Percentiles rank a stretch among this genome's conserved stretches.
Evolutionary conservation across 2,888 invertebrate species (phyloP).

Genomic region (Ophioninae sp.): DNA sequence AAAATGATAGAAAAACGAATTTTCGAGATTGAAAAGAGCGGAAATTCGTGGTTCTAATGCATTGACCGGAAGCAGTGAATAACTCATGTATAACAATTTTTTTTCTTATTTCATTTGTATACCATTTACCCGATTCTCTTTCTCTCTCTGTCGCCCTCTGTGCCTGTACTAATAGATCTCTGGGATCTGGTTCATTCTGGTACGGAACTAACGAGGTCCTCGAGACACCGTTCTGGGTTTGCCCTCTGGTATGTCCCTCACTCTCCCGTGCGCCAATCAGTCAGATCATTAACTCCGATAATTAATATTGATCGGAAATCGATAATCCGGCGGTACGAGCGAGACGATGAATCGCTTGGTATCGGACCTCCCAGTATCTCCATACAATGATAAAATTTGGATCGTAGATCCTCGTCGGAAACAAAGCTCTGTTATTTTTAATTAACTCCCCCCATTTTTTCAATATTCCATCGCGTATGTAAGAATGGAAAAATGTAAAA

Average conservation of each 20-base stretch:
- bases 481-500: not conserved
- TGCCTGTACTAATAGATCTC: slow-evolving; percentile 28
- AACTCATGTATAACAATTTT: not conserved
- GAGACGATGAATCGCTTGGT: slow-evolving; percentile 31
- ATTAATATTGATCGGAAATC: slow-evolving; percentile 77
- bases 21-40: not conserved
- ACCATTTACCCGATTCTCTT: slow-evolving; percentile 9
- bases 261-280: slow-evolving; percentile 72
- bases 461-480: not conserved
- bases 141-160: slow-evolving; percentile 24
- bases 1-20: not conserved
- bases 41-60: not conserved
- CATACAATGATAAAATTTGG: not conserved
- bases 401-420: not conserved
- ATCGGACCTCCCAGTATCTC: not conserved
- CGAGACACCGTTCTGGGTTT: slow-evolving; percentile 70
- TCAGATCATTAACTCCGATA: slow-evolving; percentile 76
- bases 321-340: slow-evolving; percentile 64
- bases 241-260: slow-evolving; percentile 38
- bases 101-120: not conserved
- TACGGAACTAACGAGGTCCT: slow-evolving; percentile 77
- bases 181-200: slow-evolving; percentile 48
- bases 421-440: not conserved
- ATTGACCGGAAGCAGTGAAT: not conserved
- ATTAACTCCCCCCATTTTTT: not conserved